These are phyloP conservation scores for Danio tinwini DNA, from an alignment of 2,797 vertebrate genomes.

Conservation along the genomic window DNA sequence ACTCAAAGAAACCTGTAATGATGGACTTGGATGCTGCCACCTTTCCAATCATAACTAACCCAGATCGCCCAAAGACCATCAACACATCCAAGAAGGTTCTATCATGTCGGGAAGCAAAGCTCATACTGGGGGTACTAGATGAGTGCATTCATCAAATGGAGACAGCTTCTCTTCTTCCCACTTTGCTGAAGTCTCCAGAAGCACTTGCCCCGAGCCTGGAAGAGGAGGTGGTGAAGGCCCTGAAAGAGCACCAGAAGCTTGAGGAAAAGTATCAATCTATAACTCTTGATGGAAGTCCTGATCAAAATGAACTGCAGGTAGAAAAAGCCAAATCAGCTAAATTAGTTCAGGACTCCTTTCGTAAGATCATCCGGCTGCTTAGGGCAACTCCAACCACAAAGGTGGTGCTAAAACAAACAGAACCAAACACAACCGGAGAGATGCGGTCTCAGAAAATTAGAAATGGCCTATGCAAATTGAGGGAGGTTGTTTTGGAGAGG, in stretches of 20 bases:
- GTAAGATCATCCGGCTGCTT: constrained; percentile 76
- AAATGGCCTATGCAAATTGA: constrained; percentile 73
- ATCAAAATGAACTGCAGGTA: constrained; percentile 24
- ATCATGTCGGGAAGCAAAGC: constrained; percentile 74
- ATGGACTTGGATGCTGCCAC: constrained; percentile 40
- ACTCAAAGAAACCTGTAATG: background rate
- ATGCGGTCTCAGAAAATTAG: constrained; percentile 63
- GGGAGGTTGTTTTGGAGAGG: constrained; percentile 73
- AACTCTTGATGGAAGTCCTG: background rate
- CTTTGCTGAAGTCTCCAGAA: constrained; percentile 45
- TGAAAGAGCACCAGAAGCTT: constrained; percentile 72
- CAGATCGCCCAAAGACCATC: constrained; percentile 46
- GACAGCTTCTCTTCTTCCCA: constrained; percentile 74
- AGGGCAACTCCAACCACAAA: constrained; percentile 59
- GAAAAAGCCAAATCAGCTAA: constrained; percentile 51
- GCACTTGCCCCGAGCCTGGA: constrained; percentile 55
- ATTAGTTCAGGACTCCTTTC: constrained; percentile 75
- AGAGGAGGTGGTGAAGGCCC: constrained; percentile 53
- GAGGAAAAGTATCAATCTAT: constrained; percentile 62
- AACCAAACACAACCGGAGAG: constrained; percentile 43
- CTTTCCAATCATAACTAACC: background rate
- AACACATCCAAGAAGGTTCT: constrained; percentile 65
- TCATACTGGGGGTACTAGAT: constrained; percentile 78
- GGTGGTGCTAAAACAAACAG: constrained; percentile 55
- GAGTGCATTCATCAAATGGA: constrained; percentile 80